Evolutionary conservation across 2,888 invertebrate genomes (phyloP), one percentile per base, ranked within the genome.

Genomic region (Polyommatus iphigenia): DNA sequence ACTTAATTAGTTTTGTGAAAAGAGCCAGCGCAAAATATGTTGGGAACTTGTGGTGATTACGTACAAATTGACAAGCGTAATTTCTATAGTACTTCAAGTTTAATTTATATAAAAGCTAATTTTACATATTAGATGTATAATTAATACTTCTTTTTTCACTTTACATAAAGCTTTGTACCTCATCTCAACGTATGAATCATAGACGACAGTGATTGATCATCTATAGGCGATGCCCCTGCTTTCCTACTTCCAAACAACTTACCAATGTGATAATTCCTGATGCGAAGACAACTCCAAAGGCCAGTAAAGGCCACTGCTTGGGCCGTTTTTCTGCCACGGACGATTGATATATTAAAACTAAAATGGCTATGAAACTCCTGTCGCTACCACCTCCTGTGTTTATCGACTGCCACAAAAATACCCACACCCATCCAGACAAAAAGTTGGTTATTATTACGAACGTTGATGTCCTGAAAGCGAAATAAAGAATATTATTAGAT

Each of bases 191-290:
- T 41, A 8, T 41, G 10, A 46, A 13, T 3, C 3, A 3, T 3
- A 46, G 50, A 54, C 5, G 50, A 15, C 54, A 18, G 18, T 46
- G 3, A 46, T 46, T 13, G 3, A 3, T 46, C 46, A 46, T 10
- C 10, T 46, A 46, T 46, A 54, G 54, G 18, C 54, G 18, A 18
- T 54, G 18, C 50, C 8, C 15, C 50, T 50, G 2, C 32, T 10
- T 24, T 50, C 24, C 50, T 15, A 75, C 3, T 18, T 24, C 2
- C 29, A 41, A 41, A 41, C 10, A 71, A 86, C 94, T 89, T 89
- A 96, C 96, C 95, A 96, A 92, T 84, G 95, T 96, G 29, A 95
- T 93, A 81, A 96, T 91, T 79, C 96, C 96, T 79, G 96, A 94
- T 72, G 95, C 84, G 18, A 96, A 87, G 29, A 96, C 90, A 24